phyloP scores from a whole-genome alignment of 2,888 invertebrate genomes.

The Teleogryllus oceanicus region DNA sequence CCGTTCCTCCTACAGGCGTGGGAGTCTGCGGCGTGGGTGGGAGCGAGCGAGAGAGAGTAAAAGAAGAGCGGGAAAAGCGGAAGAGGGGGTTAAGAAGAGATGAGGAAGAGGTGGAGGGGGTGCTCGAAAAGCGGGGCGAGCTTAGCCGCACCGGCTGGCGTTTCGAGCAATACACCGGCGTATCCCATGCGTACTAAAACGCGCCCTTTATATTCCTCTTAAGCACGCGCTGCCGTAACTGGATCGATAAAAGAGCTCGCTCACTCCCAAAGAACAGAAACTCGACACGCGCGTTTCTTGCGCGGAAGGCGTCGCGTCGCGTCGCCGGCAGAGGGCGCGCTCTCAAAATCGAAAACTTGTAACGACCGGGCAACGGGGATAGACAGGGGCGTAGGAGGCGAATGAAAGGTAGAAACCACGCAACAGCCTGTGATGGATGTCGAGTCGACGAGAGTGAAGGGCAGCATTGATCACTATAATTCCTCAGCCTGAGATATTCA shows the following conservation, averaged over 20 bases:
- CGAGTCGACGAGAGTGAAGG: no score
- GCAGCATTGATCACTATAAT: no score
- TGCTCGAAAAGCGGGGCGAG: background rate
- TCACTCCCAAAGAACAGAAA: background rate
- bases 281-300: background rate
- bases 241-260: conserved; percentile 1
- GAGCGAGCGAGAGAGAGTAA: no score
- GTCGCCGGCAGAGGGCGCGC: background rate
- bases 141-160: background rate
- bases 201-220: background rate
- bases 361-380: background rate
- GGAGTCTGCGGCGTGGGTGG: no score
- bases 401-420: no score
- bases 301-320: background rate
- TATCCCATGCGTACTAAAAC: conserved; percentile 18
- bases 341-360: background rate
- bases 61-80: no score
- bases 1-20: no score
- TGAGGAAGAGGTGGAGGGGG: background rate
- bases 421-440: no score
- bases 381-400: background rate
- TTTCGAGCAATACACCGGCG: background rate
- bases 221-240: background rate
- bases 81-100: background rate
- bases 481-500: no score